Evolutionary conservation across 1,140 invertebrate genomes (phyloP).

Genomic region (Calliopsis andreniformis): DNA sequence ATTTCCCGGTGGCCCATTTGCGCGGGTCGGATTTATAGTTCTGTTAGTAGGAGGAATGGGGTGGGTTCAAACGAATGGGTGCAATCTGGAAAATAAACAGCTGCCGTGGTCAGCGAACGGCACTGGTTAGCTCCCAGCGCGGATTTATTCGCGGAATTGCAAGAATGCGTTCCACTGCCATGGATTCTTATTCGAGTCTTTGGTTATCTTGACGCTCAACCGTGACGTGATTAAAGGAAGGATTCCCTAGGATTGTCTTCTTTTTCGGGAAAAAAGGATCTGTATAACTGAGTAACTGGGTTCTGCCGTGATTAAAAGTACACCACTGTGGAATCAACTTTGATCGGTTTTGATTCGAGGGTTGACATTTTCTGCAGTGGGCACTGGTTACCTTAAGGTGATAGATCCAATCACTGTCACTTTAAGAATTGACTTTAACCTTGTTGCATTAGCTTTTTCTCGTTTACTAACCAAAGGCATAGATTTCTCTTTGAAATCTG

Average conservation of each 20-base stretch:
- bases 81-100: conserved; percentile 61
- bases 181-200: conserved; percentile 18
- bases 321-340: too few relatives aligned
- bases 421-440: too few relatives aligned
- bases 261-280: neutral
- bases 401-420: too few relatives aligned
- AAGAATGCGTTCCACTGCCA: neutral
- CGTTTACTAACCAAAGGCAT: too few relatives aligned
- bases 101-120: conserved; percentile 30
- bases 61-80: conserved; percentile 55
- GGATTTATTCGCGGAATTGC: neutral
- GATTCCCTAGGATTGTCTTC: neutral
- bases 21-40: conserved; percentile 42
- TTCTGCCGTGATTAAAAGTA: too few relatives aligned
- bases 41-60: conserved; percentile 32
- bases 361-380: too few relatives aligned
- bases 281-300: neutral
- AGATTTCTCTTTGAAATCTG: too few relatives aligned
- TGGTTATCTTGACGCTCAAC: too few relatives aligned
- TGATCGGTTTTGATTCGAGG: too few relatives aligned
- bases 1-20: conserved; percentile 32
- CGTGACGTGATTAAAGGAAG: neutral
- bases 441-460: too few relatives aligned
- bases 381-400: too few relatives aligned
- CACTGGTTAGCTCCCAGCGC: neutral